Conservation (phyloP, 2,888 invertebrate genomes). For the Acanthoscelides obtectus region DNA sequence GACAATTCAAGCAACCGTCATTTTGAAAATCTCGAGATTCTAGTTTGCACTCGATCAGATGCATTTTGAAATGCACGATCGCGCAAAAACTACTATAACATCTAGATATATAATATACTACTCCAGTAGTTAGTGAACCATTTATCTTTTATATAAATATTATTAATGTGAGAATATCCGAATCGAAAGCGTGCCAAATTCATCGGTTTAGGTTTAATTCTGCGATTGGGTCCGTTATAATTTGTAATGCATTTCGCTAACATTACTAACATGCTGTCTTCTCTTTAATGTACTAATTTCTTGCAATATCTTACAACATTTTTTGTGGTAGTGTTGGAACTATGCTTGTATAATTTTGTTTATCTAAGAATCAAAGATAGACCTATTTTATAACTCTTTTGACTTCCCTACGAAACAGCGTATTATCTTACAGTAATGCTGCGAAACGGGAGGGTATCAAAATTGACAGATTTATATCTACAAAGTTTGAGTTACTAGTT, state of each 20-base stretch:
- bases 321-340: too few species aligned
- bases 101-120: not conserved
- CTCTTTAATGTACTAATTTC: not conserved
- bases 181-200: conserved; percentile 13
- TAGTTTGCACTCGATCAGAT: not conserved
- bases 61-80: not conserved
- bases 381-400: too few species aligned
- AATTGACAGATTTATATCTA: too few species aligned
- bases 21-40: not conserved
- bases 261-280: not conserved
- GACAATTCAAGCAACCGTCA: not conserved
- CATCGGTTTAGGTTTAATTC: not conserved
- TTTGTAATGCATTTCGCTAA: not conserved
- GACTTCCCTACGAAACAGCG: too few species aligned
- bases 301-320: not conserved
- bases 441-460: too few species aligned
- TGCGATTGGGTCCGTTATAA: not conserved
- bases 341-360: too few species aligned
- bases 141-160: conserved; percentile 11
- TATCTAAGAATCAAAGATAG: too few species aligned
- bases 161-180: conserved; percentile 7
- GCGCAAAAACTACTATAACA: not conserved
- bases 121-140: not conserved
- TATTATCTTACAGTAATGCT: too few species aligned
- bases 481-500: too few species aligned